phyloP scores from a whole-genome alignment of 2,888 invertebrate species.

The Lasioglossum leucozonium region DNA sequence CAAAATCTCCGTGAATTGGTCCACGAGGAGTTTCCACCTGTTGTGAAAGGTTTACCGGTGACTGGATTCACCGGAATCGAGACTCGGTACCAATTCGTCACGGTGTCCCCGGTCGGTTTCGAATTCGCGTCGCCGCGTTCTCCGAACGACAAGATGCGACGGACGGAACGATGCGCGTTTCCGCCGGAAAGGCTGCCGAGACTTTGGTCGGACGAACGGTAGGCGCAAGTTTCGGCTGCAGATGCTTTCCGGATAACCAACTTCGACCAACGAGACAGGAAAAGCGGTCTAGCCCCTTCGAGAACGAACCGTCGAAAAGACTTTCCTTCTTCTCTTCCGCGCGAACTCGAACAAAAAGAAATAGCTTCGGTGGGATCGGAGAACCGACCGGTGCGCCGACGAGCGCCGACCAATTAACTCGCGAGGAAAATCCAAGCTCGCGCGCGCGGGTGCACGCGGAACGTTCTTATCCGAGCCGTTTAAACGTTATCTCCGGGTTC shows the following conservation, averaged over 20 bases:
- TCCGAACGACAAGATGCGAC: slow-evolving; percentile 30
- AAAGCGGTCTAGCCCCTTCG: not conserved
- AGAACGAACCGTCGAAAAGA: not conserved
- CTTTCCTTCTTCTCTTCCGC: not conserved
- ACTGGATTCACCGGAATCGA: not conserved
- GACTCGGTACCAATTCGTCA: slow-evolving; percentile 15
- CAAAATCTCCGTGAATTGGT: not conserved
- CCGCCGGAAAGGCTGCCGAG: slow-evolving; percentile 32
- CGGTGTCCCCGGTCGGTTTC: not conserved
- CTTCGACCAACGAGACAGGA: not conserved
- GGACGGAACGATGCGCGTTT: slow-evolving; percentile 47
- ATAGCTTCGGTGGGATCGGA: not conserved
- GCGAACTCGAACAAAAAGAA: not conserved
- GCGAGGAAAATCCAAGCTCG: not conserved
- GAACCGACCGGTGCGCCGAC: not conserved
- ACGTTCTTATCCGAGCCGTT: slow-evolving; percentile 23
- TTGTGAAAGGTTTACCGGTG: not conserved
- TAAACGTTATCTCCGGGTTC: slow-evolving; percentile 22
- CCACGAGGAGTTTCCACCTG: not conserved
- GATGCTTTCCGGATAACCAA: not conserved
- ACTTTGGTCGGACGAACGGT: not conserved
- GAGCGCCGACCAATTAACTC: slow-evolving; percentile 25
- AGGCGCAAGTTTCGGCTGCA: slow-evolving; percentile 11
- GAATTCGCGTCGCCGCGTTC: slow-evolving; percentile 24
- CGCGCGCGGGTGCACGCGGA: not conserved